Base-by-base conservation (phyloP, 2,797 vertebrate genomes). In the Petrocephalus schoutedeni region DNA sequence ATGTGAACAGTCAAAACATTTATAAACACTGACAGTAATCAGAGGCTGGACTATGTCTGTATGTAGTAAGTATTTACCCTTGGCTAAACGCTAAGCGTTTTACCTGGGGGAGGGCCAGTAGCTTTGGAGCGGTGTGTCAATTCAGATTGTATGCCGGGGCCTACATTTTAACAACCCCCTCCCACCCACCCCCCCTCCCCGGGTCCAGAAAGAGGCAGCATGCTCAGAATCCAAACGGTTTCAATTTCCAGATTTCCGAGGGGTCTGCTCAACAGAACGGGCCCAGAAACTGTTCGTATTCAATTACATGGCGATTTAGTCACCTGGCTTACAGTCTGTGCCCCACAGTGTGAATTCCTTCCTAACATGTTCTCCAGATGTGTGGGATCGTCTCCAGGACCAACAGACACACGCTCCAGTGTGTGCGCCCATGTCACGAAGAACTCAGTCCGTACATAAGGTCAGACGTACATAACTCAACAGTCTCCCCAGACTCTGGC, bases 281-380 rank as follows among this genome's bases (percentile, higher is more conserved):
- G 28, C 16, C 41, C 16, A 32, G 54, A 10, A 32, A 41, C 28
- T 84, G 53, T 88, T 64, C 83, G 32, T 59, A 64, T 28, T 84
- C 57, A 84, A 84, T 84, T 84, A 88, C 77, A 87, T 19, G 23
- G 32, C 41, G 67, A 67, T 87, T 86, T 41, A 56, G 23, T 21
- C 23, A 56, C 32, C 85, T 59, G 57, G 83, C 58, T 45, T 41
- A 32, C 19, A 41, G 45, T 87, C 61, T 45, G 12, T 74, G 41
- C 28, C 80, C 58, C 58, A 67, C 80, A n/a, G 58, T 12, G 61
- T 21, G 51, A 67, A 88, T 88, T 86, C 83, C 61, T 67, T 9
- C 32, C 49, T 51, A 88, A 74, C 9, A 74, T 88, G 83, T 86
- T 74, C 61, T 3, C 45, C 88, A 88, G 84, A 88, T 88, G 88